Conservation (phyloP, 1,140 invertebrate genomes). For the Drosophila yakuba region DNA sequence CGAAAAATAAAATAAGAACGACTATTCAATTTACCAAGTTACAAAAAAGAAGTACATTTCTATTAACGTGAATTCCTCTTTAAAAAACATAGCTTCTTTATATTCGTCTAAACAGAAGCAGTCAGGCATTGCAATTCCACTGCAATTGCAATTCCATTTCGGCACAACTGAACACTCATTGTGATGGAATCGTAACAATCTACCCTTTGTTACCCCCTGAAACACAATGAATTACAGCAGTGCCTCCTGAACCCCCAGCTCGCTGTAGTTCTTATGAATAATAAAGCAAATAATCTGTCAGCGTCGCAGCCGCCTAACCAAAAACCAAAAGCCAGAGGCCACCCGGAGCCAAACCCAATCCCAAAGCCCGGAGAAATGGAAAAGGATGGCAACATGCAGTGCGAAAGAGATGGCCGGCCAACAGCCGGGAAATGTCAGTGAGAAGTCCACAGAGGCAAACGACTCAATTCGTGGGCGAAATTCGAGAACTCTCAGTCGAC, state of each 20-base stretch:
- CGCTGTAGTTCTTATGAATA: constrained; percentile 74
- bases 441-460: constrained; percentile 60
- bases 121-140: constrained; percentile 12
- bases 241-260: constrained; percentile 38
- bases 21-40: no score
- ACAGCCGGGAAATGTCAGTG: constrained; percentile 28
- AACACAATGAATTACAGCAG: constrained; percentile 50
- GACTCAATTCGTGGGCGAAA: constrained; percentile 71
- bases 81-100: not conserved
- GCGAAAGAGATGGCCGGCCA: constrained; percentile 8
- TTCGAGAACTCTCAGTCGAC: constrained; percentile 42
- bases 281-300: constrained; percentile 84
- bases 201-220: constrained; percentile 46
- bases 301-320: constrained; percentile 71
- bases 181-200: constrained; percentile 41
- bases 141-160: constrained; percentile 24
- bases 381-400: not conserved
- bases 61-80: not conserved
- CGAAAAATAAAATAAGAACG: no score
- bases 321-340: constrained; percentile 49
- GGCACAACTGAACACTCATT: constrained; percentile 3
- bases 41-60: not conserved
- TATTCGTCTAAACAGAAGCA: not conserved
- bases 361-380: constrained; percentile 7
- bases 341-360: constrained; percentile 40